Evolutionary conservation across 2,113 vertebrate genomes (phyloP).

Genomic region (Percopsis transmontana): DNA sequence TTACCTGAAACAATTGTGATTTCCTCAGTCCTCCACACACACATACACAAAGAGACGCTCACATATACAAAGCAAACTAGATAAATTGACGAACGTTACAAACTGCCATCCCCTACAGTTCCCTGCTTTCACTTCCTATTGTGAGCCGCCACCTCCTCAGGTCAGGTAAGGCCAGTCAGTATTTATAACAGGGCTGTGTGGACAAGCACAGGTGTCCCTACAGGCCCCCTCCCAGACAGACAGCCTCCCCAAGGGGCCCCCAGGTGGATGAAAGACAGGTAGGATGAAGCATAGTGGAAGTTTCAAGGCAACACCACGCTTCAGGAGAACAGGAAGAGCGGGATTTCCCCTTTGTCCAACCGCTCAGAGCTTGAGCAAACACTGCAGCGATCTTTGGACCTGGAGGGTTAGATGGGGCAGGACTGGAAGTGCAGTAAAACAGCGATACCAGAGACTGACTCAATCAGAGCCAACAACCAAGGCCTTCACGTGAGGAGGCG

Average conservation of each 20-base stretch:
- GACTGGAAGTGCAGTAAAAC: constrained; percentile 53
- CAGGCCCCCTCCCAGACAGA: not conserved
- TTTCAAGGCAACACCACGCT: not conserved
- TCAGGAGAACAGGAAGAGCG: constrained; percentile 29
- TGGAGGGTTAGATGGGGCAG: constrained; percentile 30
- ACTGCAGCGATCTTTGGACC: constrained; percentile 72
- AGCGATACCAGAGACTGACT: constrained; percentile 31
- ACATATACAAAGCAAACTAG: not conserved
- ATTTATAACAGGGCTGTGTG: not conserved
- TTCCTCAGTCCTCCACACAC: constrained; percentile 13
- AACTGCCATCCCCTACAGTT: not conserved
- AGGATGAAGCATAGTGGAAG: constrained; percentile 15
- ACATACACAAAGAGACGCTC: not conserved
- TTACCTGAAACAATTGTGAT: constrained; percentile 41
- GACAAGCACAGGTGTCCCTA: not conserved
- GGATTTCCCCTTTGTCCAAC: constrained; percentile 3
- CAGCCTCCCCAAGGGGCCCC: constrained; percentile 4
- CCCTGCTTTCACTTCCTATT: not conserved
- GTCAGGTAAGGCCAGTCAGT: constrained; percentile 19
- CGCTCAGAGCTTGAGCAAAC: constrained; percentile 53
- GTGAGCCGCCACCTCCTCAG: constrained; percentile 8
- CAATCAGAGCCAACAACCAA: constrained; percentile 40
- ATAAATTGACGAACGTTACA: not conserved
- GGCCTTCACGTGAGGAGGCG: not conserved
- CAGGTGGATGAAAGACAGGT: constrained; percentile 15